Base-by-base conservation (phyloP, 2,797 vertebrate species). In the Oceanodroma leucorhoa region DNA sequence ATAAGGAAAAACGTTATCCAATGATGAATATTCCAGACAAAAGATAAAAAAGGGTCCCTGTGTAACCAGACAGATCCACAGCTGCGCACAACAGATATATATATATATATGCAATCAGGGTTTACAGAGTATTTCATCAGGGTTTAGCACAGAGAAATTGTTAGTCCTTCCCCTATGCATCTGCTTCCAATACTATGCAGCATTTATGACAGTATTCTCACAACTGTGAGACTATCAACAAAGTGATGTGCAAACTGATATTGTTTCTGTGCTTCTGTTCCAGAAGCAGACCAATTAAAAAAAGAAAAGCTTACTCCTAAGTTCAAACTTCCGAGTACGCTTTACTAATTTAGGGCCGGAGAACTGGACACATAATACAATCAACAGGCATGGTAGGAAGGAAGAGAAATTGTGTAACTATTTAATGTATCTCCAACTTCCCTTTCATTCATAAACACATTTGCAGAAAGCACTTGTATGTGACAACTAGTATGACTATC, bases 71-170 rank as follows among this genome's bases (percentile, higher is more conserved):
- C 5, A 62, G 29, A 29, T 79, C 26, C 66, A 71, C 18, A 58
- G 5, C 5, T 43, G 24, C 0, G 1, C 24, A 73, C 4, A 32
- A 16, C 10, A 83, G 3, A 21, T 27, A 23, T 2, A 29, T 27
- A 21, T 27, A 23, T 2, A 29, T 27, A 27, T 36, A 38, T 8
- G 4, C 4, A 75, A n/a, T 24, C 70, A 21, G 12, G 19, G 12
- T 38, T 85, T 76, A 36, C 21, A 55, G 8, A 36, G 14, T 29
- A 61, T 34, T 70, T 61, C 4, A 77, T 41, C 9, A 73, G 21
- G 3, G 10, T n/a, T 73, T 82, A 66, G 20, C n/a, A 64, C 19
- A 48, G 4, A 67, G 3, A 72, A 43, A 55, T 32, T 30, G 3
- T 45, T 51, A 60, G 6, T 40, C 13, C 7, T 75, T 67, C 32